Evolutionary conservation across 2,797 vertebrate genomes (phyloP), one percentile per base, ranked within the genome.

Genomic region (Darevskia nairensis): DNA sequence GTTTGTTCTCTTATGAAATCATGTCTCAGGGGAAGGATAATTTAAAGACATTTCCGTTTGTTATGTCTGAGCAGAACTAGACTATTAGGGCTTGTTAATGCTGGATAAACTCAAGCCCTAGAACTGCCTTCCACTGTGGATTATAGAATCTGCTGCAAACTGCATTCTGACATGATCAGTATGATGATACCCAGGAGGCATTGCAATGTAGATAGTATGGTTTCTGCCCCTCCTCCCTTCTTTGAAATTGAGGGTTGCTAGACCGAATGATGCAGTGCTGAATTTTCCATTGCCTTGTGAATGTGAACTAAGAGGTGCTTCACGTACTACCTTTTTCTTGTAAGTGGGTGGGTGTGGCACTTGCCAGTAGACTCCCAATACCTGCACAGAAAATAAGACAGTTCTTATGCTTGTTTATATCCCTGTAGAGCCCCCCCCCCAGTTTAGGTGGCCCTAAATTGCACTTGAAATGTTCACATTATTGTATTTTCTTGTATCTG

Each of bases 41-140:
- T 97, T 97, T 97, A 96, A 96, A 97, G 95, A 96, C 94, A 94
- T 97, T 97, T 97, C 95, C 95, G 95, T 97, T 97, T 97, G 96
- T 97, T 97, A 97, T 96, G 97, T 97, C 97, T 97, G 92, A 86
- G 59, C 95, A 92, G 95, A 96, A 94, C 95, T 95, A 95, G 93
- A 94, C 96, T 97, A 94, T 96, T 96, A 97, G 94, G 91, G 95
- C 86, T 95, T 89, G 90, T 95, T 97, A 96, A 97, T 95, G 94
- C 95, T 96, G 96, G 96, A 96, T 96, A 96, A 96, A 96, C 94
- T 96, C 96, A 96, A 96, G 95, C 86, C 91, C 92, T 96, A 84
- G 95, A 94, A 95, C 93, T 95, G 90, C 94, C 95, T 97, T 97
- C 95, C 95, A 96, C 93, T 94, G 88, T 94, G 94, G 94, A 95